These are phyloP conservation scores for Caenorhabditis sp. DNA, from an alignment of 2,888 invertebrate genomes.

Conservation along the genomic window DNA sequence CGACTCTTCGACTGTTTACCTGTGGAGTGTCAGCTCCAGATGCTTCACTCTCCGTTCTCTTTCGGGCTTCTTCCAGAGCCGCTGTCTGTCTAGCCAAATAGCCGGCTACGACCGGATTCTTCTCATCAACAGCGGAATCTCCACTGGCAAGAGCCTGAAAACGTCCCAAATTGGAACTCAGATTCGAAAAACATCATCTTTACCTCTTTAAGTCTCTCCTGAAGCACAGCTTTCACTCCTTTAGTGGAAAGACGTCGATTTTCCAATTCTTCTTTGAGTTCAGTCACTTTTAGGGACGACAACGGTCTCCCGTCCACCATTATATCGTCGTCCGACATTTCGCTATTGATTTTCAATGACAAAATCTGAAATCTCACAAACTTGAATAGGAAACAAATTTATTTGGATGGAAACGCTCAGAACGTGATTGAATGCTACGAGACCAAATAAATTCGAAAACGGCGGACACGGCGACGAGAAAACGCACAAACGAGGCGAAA, in stretches of 20 bases:
- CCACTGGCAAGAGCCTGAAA: slow-evolving; percentile 9
- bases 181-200: not conserved
- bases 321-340: slow-evolving; percentile 65
- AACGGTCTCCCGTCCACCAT: slow-evolving; percentile 65
- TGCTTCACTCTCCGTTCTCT: slow-evolving; percentile 34
- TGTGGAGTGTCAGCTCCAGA: slow-evolving; percentile 16
- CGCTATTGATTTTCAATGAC: not conserved
- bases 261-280: slow-evolving; percentile 69
- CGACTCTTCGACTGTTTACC: not conserved
- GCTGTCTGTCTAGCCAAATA: slow-evolving; percentile 54
- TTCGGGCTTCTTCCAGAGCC: slow-evolving; percentile 29
- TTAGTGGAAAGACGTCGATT: slow-evolving; percentile 65
- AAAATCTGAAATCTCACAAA: not conserved
- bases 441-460: too few relatives aligned
- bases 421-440: too few relatives aligned
- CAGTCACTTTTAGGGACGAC: slow-evolving; percentile 69
- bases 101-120: slow-evolving; percentile 55
- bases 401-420: too few relatives aligned
- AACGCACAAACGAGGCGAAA: not conserved
- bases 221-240: slow-evolving; percentile 72
- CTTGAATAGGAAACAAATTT: not conserved
- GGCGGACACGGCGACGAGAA: slow-evolving; percentile 18
- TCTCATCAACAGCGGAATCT: slow-evolving; percentile 4
- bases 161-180: not conserved
- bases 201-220: slow-evolving; percentile 68